phyloP scores from a whole-genome alignment of 2,888 invertebrate species.

The Lobophora halterata region DNA sequence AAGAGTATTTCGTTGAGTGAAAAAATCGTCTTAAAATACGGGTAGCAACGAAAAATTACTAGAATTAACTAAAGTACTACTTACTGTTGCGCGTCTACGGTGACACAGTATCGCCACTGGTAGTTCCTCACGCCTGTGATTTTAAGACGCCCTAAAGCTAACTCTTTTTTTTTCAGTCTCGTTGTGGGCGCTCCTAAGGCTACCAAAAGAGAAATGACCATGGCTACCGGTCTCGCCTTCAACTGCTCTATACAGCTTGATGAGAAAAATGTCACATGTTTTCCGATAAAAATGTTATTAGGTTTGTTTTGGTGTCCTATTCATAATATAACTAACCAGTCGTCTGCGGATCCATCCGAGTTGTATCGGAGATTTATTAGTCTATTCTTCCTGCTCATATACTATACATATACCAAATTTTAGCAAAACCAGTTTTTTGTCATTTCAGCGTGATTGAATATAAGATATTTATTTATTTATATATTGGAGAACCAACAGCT shows the following conservation, averaged over 20 bases:
- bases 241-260: constrained; percentile 13
- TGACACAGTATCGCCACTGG: neutral
- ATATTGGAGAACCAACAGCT: too few relatives aligned
- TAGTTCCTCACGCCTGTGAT: neutral
- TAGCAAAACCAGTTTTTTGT: too few relatives aligned
- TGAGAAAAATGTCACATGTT: constrained; percentile 6
- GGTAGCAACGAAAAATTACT: too few relatives aligned
- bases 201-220: constrained; percentile 1
- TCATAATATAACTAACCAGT: too few relatives aligned
- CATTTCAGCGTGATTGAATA: too few relatives aligned
- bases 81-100: too few relatives aligned
- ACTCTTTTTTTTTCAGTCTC: constrained; percentile 8
- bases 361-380: neutral
- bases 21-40: too few relatives aligned
- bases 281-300: constrained; percentile 7
- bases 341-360: neutral
- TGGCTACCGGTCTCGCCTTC: constrained; percentile 10
- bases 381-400: too few relatives aligned
- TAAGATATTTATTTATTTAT: too few relatives aligned
- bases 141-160: neutral
- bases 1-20: too few relatives aligned
- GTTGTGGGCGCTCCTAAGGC: constrained; percentile 21
- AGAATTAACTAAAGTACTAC: too few relatives aligned
- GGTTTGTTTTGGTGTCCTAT: constrained; percentile 10
- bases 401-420: too few relatives aligned